phyloP scores from a whole-genome alignment of 2,113 vertebrate species.

The Myanophis thanlyinensis region DNA sequence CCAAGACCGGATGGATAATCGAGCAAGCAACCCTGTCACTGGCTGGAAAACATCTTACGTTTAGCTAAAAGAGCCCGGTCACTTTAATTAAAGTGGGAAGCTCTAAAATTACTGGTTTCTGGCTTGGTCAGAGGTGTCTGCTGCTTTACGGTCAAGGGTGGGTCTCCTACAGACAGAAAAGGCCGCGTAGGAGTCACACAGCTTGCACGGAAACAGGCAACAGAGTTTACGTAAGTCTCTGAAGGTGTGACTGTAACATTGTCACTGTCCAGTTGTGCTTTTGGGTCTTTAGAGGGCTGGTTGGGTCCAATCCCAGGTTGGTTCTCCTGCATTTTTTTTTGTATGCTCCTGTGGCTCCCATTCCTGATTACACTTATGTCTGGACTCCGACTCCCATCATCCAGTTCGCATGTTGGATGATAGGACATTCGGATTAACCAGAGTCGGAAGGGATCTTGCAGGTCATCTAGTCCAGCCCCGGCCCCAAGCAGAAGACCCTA shows the following conservation, averaged over 20 bases:
- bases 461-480: too few species aligned
- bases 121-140: background rate
- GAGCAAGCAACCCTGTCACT: background rate
- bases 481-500: too few species aligned
- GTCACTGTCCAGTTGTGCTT: background rate
- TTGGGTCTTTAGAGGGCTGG: background rate
- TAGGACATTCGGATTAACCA: background rate
- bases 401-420: background rate
- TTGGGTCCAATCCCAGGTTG: background rate
- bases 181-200: background rate
- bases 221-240: background rate
- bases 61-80: background rate
- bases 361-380: too few species aligned
- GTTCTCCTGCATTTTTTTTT: too few species aligned
- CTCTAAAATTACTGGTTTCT: background rate
- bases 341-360: too few species aligned
- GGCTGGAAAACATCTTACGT: background rate
- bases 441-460: too few species aligned
- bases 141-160: background rate
- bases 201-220: background rate
- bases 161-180: background rate
- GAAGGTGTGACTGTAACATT: background rate
- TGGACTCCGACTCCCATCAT: background rate
- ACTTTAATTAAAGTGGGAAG: background rate
- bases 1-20: background rate